These are phyloP conservation scores for Nylanderia fulva DNA, from an alignment of 1,140 invertebrate genomes.

Conservation along the genomic window DNA sequence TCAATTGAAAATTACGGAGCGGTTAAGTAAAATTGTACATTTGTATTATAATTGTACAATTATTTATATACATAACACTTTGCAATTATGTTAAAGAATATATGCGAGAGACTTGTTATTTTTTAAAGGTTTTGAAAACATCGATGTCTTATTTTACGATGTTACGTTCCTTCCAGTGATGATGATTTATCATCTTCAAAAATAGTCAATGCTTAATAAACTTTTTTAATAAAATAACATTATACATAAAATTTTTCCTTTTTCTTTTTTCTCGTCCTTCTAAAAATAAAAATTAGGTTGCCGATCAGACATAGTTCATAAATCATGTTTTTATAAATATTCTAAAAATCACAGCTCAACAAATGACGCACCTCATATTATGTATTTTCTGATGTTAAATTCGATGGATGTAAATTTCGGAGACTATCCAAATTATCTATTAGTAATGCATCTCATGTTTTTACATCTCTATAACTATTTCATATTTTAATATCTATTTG, in stretches of 20 bases:
- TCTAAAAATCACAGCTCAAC: too few relatives aligned
- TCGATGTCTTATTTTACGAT: slow-evolving; percentile 6
- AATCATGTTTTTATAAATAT: too few relatives aligned
- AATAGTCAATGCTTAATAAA: neutral
- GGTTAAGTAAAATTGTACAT: neutral
- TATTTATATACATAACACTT: neutral
- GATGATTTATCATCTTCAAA: neutral
- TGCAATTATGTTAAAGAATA: neutral
- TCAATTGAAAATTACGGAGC: neutral
- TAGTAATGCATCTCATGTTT: too few relatives aligned
- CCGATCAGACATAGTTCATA: too few relatives aligned
- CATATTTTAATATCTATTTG: too few relatives aligned
- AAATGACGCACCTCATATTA: too few relatives aligned
- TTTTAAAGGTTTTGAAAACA: slow-evolving; percentile 5
- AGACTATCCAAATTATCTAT: too few relatives aligned
- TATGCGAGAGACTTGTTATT: neutral
- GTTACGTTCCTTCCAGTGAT: slow-evolving; percentile 3
- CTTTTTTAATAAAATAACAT: neutral
- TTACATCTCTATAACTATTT: too few relatives aligned
- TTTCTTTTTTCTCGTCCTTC: neutral
- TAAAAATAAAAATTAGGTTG: too few relatives aligned
- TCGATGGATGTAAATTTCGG: too few relatives aligned
- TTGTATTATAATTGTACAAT: neutral
- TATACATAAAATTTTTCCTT: neutral
- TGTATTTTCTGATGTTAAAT: too few relatives aligned